Percentiles rank a stretch among this genome's conserved stretches.
Evolutionary conservation across 2,113 vertebrate genomes (phyloP).

Genomic region (Calidris pygmaea): DNA sequence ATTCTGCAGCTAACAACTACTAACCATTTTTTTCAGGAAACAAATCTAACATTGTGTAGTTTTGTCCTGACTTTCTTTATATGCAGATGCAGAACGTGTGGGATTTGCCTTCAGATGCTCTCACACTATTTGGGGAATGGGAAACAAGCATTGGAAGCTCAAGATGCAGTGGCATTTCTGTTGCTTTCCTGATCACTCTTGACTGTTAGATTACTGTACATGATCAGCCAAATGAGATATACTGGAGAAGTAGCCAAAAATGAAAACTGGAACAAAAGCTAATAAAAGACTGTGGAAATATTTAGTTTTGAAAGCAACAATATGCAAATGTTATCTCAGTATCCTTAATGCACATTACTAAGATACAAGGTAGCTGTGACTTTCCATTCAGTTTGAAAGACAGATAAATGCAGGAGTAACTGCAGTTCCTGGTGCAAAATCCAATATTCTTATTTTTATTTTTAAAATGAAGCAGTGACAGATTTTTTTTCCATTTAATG

Average conservation of each 20-base stretch:
- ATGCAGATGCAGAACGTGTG: neutral
- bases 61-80: neutral
- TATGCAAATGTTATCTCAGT: neutral
- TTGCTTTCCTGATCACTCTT: neutral
- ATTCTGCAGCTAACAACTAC: constrained; percentile 27
- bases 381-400: neutral
- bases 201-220: neutral
- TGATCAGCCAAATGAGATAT: neutral
- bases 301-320: neutral
- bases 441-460: neutral
- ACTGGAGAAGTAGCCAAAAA: neutral
- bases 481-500: neutral
- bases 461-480: neutral
- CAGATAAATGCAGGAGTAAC: neutral
- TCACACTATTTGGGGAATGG: neutral
- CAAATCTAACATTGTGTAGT: neutral
- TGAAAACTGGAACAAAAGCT: neutral
- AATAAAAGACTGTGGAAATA: neutral
- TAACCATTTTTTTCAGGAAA: neutral
- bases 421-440: neutral
- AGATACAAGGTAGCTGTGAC: neutral
- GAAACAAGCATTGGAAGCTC: neutral
- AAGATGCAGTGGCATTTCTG: neutral
- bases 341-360: neutral
- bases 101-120: neutral